Evolutionary conservation across 2,797 vertebrate species (phyloP).

Genomic region (Botia kubotai): DNA sequence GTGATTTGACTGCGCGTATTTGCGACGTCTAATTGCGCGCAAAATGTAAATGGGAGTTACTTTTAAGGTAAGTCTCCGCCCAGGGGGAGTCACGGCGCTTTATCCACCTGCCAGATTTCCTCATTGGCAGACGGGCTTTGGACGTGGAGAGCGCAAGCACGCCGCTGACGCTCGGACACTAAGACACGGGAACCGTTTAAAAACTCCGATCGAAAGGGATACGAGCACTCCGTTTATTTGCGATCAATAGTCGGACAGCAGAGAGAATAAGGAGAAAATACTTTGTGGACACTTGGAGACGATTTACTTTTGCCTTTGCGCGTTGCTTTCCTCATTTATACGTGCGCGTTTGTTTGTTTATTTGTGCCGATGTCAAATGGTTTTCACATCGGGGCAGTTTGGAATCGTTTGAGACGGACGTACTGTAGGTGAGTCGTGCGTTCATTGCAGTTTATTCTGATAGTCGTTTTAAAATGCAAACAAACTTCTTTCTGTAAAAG

Average conservation of each 20-base stretch:
- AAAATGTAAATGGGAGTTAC: constrained; percentile 46
- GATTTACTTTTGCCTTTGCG: constrained; percentile 45
- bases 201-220: constrained; percentile 4
- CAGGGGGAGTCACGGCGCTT: constrained; percentile 75
- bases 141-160: constrained; percentile 27
- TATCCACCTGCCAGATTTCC: constrained; percentile 78
- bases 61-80: constrained; percentile 78
- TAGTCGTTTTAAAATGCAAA: background rate
- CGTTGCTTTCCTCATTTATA: constrained; percentile 9
- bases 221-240: constrained; percentile 10
- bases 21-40: constrained; percentile 5
- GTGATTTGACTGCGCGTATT: constrained; percentile 17
- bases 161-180: constrained; percentile 19
- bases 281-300: constrained; percentile 35
- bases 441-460: constrained; percentile 2
- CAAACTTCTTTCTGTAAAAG: background rate
- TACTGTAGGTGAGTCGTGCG: constrained; percentile 50
- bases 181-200: constrained; percentile 6
- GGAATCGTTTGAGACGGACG: constrained; percentile 24
- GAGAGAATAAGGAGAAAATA: background rate
- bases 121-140: constrained; percentile 51
- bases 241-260: background rate
- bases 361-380: constrained; percentile 50
- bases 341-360: constrained; percentile 9
- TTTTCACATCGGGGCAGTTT: constrained; percentile 41